These are phyloP conservation scores for Parotocinclus haroldoi DNA, from an alignment of 2,797 vertebrate species.

Conservation along the genomic window DNA sequence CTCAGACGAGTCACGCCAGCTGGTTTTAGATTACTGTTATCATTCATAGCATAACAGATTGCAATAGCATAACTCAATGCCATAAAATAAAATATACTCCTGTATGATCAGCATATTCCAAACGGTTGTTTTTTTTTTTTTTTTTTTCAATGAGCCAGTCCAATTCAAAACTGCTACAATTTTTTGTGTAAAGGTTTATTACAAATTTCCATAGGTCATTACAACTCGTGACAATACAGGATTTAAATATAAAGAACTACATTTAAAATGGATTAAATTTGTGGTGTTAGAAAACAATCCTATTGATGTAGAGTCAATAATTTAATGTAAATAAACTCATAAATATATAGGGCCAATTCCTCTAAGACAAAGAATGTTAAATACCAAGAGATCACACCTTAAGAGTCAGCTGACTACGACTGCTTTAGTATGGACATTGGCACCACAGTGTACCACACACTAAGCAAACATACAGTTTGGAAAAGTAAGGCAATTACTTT, in stretches of 20 bases:
- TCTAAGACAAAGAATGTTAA: conserved; percentile 1
- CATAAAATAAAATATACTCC: no score
- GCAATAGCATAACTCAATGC: no score
- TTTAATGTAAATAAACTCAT: no score
- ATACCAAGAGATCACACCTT: conserved; percentile 5
- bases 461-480: background rate
- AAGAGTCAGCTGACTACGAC: background rate
- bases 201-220: conserved; percentile 6
- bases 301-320: no score
- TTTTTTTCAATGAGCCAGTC: no score
- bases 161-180: no score
- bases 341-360: no score
- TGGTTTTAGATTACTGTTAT: no score
- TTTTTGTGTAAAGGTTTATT: conserved; percentile 29
- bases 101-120: no score
- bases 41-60: no score
- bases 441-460: background rate
- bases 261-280: background rate
- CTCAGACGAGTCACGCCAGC: no score
- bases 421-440: background rate
- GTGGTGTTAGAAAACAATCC: background rate
- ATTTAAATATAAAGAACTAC: background rate
- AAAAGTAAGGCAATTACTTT: background rate
- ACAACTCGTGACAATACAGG: conserved; percentile 1
- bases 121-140: no score